A percentile compares a stretch with the other conserved stretches of the same genome.
Conservation (phyloP, 2,113 vertebrate genomes). For the Dipodomys merriami region DNA sequence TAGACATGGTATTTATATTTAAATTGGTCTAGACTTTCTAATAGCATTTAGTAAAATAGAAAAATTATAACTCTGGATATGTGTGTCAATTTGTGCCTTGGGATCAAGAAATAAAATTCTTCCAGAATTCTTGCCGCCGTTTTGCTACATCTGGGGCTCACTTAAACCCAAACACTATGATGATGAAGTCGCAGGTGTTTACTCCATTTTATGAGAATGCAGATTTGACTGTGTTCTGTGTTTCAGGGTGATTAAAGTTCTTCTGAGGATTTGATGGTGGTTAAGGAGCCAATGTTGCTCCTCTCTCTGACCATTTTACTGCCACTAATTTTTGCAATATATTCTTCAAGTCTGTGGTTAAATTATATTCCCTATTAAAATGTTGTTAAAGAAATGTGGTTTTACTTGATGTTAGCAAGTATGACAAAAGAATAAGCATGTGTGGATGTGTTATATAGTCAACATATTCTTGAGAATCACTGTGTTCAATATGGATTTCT, state of each 20-base stretch:
- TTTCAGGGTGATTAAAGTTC: not conserved
- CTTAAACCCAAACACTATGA: not conserved
- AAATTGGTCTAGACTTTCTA: slow-evolving; percentile 51
- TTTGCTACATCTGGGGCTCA: not conserved
- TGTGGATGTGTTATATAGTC: not conserved
- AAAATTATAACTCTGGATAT: slow-evolving; percentile 47
- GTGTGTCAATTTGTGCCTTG: slow-evolving; percentile 33
- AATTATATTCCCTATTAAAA: not conserved
- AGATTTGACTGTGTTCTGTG: not conserved
- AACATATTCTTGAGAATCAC: not conserved
- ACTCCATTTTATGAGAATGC: not conserved
- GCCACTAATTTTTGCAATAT: not conserved
- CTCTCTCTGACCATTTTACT: not conserved
- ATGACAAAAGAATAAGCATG: not conserved
- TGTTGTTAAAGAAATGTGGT: not conserved
- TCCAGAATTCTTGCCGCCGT: not conserved
- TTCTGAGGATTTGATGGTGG: not conserved
- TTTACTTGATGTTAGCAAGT: not conserved
- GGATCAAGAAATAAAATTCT: not conserved
- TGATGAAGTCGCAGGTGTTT: not conserved
- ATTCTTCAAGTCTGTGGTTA: not conserved
- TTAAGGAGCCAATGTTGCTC: not conserved
- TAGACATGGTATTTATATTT: not conserved
- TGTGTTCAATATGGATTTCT: not conserved
- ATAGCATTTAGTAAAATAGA: not conserved